These are phyloP conservation scores for Paramisgurnus dabryanus DNA, from an alignment of 2,113 vertebrate species.

Conservation along the genomic window DNA sequence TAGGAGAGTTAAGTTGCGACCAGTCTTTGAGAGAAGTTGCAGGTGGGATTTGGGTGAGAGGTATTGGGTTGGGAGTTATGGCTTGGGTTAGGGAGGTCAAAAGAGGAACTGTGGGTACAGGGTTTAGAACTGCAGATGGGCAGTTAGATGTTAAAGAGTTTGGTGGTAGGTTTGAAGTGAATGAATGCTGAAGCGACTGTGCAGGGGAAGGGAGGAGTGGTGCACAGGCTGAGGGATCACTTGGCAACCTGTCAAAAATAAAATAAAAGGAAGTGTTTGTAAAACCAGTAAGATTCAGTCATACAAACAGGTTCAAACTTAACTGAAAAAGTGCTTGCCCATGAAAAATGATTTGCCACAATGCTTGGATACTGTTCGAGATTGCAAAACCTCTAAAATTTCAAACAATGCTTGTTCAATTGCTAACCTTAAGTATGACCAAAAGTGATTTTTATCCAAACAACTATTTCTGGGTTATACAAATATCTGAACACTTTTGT, in stretches of 20 bases:
- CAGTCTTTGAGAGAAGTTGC: constrained; percentile 71
- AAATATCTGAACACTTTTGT: too few relatives aligned
- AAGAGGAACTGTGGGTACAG: constrained; percentile 31
- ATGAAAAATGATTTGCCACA: background rate
- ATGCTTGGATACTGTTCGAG: too few relatives aligned
- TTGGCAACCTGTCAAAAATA: constrained; percentile 48
- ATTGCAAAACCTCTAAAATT: too few relatives aligned
- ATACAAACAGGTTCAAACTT: background rate
- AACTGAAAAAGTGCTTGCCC: background rate
- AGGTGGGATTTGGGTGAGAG: constrained; percentile 64
- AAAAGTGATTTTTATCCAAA: too few relatives aligned
- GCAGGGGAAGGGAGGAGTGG: constrained; percentile 72
- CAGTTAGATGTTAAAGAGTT: constrained; percentile 34
- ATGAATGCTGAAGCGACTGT: constrained; percentile 70
- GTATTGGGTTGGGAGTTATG: constrained; percentile 64
- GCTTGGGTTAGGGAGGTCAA: constrained; percentile 51
- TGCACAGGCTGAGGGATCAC: constrained; percentile 66
- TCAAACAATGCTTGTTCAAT: too few relatives aligned
- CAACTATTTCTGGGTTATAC: too few relatives aligned
- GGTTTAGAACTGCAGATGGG: constrained; percentile 22
- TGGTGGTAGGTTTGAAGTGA: constrained; percentile 23
- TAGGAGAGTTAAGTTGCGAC: constrained; percentile 73
- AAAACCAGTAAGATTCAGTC: background rate
- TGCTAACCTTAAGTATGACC: too few relatives aligned
- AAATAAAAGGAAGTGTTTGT: constrained; percentile 18